Evolutionary conservation across 1,140 invertebrate genomes (phyloP), one percentile per base, ranked within the genome.

Genomic region (Lepidurus arcticus): DNA sequence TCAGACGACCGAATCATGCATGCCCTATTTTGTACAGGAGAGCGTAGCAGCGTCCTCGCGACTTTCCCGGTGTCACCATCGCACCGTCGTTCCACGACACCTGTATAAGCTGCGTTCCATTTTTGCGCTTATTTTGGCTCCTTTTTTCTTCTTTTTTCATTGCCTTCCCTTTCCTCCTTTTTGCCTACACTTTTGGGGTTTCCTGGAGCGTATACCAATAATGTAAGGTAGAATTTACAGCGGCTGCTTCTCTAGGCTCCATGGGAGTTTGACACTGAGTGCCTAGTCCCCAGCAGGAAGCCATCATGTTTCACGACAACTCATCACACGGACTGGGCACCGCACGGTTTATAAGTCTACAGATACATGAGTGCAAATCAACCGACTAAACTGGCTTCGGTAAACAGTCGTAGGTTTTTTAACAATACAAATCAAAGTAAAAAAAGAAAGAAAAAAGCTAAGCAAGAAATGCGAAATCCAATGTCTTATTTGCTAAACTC

Each of bases 271-370:
- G 53, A 65, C 53, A 65, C 53, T 65, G 53, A 65, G 21, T 65
- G 53, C 53, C 53, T 65, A 21, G 53, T 65, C 53, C 53, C 53
- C 53, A 65, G 53, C 53, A 65, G 53, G 53, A 16, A 13, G 53
- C 53, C 53, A 65, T 65, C 53, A 65, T 65, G 53, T 65, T 65
- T 65, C 53, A 65, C n/a, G 53, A 65, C 53, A 65, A 65, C 53
- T 65, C 53, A 65, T 65, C 53, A 65, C 53, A 21, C 53, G 53
- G 21, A 65, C 53, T 65, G 53, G 53, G 53, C 21, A n/a, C 53
- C 53, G 53, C 53, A 65, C 16, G 21, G 21, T 21, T n/a, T 21
- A 65, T 65, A 65, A 16, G 53, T 16, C 21, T 65, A 65, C n/a
- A 65, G 53, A 21, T 21, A 21, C 53, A 65, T 65, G 8, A 65